Percentiles rank a stretch among this genome's conserved stretches.
Evolutionary conservation across 2,797 vertebrate genomes (phyloP).

Genomic region (Otus scops): DNA sequence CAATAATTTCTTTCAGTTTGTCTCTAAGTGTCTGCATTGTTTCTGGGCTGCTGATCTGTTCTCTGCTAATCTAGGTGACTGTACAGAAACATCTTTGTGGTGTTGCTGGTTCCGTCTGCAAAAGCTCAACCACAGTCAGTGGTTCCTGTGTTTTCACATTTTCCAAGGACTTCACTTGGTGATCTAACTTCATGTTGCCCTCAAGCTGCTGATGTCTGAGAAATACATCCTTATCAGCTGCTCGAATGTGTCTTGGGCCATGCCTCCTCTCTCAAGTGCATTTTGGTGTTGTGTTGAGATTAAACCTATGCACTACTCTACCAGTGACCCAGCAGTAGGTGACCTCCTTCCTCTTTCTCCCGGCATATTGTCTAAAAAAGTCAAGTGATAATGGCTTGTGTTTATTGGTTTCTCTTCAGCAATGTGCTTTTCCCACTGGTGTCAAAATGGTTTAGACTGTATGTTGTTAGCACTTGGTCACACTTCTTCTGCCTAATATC

Average conservation of each 20-base stretch:
- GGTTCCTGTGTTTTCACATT: background rate
- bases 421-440: background rate
- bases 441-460: background rate
- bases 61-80: background rate
- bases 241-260: background rate
- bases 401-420: background rate
- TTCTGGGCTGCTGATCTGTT: background rate
- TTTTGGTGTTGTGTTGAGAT: background rate
- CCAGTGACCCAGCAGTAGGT: background rate
- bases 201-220: background rate
- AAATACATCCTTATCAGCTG: background rate
- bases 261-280: background rate
- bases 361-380: background rate
- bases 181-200: background rate
- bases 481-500: background rate
- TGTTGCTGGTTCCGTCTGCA: background rate
- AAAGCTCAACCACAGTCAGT: background rate
- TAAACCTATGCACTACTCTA: background rate
- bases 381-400: background rate
- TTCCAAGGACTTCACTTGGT: background rate
- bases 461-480: background rate
- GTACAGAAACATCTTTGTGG: background rate
- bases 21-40: background rate
- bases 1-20: background rate
- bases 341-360: background rate